Conservation (phyloP, 1,140 invertebrate genomes). For the Hydropsyche tenuis region DNA sequence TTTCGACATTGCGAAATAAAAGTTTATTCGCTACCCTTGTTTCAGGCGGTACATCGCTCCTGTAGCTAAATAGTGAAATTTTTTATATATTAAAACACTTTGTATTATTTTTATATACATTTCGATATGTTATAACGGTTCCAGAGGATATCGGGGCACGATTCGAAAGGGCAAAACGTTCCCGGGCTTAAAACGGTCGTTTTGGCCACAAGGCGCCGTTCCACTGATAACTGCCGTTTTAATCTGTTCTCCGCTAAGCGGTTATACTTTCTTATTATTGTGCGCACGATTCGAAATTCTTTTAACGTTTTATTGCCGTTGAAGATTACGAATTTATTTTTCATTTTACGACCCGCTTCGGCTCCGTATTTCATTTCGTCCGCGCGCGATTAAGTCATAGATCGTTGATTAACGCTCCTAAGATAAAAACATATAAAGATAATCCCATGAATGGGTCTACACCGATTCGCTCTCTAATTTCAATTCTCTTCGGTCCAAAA, state of each 20-base stretch:
- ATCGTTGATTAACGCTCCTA: too few relatives aligned
- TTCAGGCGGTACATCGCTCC: not conserved
- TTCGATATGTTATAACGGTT: not conserved
- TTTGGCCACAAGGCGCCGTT: constrained; percentile 8
- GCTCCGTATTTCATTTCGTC: too few relatives aligned
- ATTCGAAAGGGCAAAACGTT: not conserved
- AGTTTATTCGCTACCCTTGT: not conserved
- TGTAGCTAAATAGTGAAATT: not conserved
- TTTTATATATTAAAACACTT: too few relatives aligned
- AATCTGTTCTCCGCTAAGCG: not conserved
- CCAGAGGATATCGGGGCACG: not conserved
- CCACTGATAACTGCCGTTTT: constrained; percentile 7
- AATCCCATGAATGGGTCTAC: too few relatives aligned
- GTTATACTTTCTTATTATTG: too few relatives aligned
- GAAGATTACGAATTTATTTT: too few relatives aligned
- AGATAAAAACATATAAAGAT: too few relatives aligned
- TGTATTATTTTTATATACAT: not conserved
- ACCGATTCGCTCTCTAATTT: constrained; percentile 12
- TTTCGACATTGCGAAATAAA: too few relatives aligned
- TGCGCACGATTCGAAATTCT: too few relatives aligned
- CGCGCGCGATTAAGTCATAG: too few relatives aligned
- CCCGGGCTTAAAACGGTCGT: not conserved
- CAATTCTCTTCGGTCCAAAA: constrained; percentile 26
- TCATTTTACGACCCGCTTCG: too few relatives aligned
- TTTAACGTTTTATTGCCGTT: too few relatives aligned